These are phyloP conservation scores for Brachionus paranguensis DNA, from an alignment of 1,140 invertebrate genomes.

Conservation along the genomic window DNA sequence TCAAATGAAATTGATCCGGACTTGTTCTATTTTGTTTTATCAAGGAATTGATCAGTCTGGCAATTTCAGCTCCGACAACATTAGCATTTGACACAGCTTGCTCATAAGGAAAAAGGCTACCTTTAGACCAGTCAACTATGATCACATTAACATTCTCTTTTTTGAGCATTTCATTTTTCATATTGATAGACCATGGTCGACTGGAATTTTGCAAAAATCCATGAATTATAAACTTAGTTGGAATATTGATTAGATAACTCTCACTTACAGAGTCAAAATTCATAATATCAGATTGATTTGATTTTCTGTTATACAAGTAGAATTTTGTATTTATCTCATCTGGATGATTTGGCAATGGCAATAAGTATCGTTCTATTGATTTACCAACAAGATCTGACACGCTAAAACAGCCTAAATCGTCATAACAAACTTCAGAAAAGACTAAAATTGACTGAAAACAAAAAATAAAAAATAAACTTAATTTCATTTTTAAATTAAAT, in stretches of 20 bases:
- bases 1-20: conserved; percentile 61
- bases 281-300: neutral
- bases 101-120: conserved; percentile 59
- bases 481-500: neutral
- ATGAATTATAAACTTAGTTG: conserved; percentile 72
- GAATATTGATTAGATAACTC: conserved; percentile 62
- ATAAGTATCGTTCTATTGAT: neutral
- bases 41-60: conserved; percentile 57
- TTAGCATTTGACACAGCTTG: conserved; percentile 66
- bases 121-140: conserved; percentile 8
- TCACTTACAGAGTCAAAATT: neutral
- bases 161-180: conserved; percentile 45
- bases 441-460: neutral
- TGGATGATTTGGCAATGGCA: neutral
- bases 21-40: neutral
- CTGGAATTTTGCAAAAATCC: conserved; percentile 69
- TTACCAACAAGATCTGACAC: neutral
- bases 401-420: conserved; percentile 16
- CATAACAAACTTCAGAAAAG: neutral
- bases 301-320: neutral
- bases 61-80: conserved; percentile 73
- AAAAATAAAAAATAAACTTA: neutral
- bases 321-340: neutral
- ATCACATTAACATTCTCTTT: conserved; percentile 58
- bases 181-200: conserved; percentile 43